phyloP scores from a whole-genome alignment of 92 coral and sea anemone species.

The Heliopora coerulea region DNA sequence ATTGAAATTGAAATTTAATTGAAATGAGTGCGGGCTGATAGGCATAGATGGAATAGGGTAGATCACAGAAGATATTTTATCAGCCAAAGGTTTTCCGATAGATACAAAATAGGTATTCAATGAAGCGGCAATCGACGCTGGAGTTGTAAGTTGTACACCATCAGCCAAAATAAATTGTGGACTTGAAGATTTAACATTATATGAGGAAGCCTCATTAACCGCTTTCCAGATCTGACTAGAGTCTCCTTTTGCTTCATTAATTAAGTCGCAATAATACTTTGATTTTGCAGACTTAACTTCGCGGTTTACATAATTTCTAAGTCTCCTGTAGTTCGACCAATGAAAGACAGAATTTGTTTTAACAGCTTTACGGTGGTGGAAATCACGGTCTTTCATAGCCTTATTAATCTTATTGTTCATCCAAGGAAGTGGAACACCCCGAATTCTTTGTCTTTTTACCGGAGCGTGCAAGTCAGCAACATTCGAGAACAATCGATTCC shows the following conservation, averaged over 20 bases:
- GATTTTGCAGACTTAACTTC: constrained; percentile 41
- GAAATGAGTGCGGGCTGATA: no score
- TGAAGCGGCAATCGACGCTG: constrained; percentile 51
- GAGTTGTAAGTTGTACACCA: constrained; percentile 44
- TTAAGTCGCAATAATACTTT: no score
- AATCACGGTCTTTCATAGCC: constrained; percentile 42
- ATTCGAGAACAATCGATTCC: no score
- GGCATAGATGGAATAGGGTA: no score
- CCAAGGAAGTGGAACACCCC: no score
- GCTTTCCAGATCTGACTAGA: constrained; percentile 43
- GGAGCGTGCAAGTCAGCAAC: no score
- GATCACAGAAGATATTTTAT: no score
- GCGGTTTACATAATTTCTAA: constrained; percentile 46
- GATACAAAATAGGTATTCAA: constrained; percentile 51
- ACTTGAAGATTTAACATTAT: constrained; percentile 47
- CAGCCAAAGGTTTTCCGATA: constrained; percentile 49
- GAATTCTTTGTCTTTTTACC: no score
- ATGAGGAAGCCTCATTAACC: constrained; percentile 60
- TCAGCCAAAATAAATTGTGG: constrained; percentile 50
- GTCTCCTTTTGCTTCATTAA: constrained; percentile 41
- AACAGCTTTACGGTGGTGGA: constrained; percentile 44
- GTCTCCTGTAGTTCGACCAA: neutral
- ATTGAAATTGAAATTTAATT: no score
- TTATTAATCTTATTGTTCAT: no score
- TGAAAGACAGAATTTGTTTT: no score